Percentiles rank a stretch among this genome's conserved stretches.
These are phyloP conservation scores for Drosophila lacicola DNA, from an alignment of 2,888 invertebrate genomes.

Conservation along the genomic window DNA sequence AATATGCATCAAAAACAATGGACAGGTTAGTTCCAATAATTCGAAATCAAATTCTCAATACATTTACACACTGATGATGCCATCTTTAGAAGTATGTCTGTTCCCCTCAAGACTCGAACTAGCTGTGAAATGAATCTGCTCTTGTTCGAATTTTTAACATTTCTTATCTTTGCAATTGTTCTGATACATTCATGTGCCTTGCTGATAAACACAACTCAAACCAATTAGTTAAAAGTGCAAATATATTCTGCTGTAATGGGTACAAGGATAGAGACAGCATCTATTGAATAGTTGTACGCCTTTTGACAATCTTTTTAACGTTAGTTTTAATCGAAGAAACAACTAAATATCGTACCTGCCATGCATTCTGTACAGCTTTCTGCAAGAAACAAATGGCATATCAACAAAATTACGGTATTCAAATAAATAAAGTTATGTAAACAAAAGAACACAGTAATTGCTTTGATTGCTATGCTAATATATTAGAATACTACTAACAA, in stretches of 20 bases:
- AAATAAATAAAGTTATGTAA: background rate
- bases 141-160: conserved; percentile 4
- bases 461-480: too few species aligned
- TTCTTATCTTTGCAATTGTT: conserved; percentile 53
- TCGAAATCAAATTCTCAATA: background rate
- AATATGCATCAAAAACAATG: conserved; percentile 11
- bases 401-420: conserved; percentile 4
- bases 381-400: conserved; percentile 35
- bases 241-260: conserved; percentile 38
- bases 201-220: conserved; percentile 53
- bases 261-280: conserved; percentile 40
- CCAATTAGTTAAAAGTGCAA: conserved; percentile 46
- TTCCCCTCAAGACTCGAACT: background rate
- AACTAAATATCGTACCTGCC: conserved; percentile 57
- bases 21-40: background rate
- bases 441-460: background rate
- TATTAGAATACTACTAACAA: too few species aligned
- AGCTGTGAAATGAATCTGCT: conserved; percentile 15
- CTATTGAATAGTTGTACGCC: background rate
- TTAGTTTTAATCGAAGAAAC: background rate
- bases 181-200: conserved; percentile 14
- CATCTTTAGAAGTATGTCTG: conserved; percentile 32
- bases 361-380: conserved; percentile 51
- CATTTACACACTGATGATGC: conserved; percentile 22
- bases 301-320: background rate